Evolutionary conservation across 2,113 vertebrate species (phyloP).

Genomic region (Notarius quadriscutis): DNA sequence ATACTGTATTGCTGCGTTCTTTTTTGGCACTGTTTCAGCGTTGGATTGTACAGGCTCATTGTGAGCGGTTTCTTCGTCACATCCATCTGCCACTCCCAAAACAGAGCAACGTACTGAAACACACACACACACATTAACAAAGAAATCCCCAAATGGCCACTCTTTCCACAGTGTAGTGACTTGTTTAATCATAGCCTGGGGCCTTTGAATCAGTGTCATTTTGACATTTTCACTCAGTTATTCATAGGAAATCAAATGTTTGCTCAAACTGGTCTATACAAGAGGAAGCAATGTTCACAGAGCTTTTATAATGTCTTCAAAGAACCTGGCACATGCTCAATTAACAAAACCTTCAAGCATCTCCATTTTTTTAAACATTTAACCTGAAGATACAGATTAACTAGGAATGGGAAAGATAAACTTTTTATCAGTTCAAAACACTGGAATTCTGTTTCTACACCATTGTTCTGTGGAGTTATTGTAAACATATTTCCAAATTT

Average conservation of each 20-base stretch:
- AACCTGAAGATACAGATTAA: background rate
- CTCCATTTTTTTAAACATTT: background rate
- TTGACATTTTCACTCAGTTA: background rate
- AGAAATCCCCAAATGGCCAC: background rate
- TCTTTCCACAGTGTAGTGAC: background rate
- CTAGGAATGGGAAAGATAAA: background rate
- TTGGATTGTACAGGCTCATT: background rate
- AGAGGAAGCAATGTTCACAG: background rate
- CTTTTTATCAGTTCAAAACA: background rate
- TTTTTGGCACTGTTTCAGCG: background rate
- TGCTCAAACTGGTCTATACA: slow-evolving; percentile 27
- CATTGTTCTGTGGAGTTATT: background rate
- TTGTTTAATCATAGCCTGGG: background rate
- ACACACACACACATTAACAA: background rate
- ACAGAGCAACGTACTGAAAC: slow-evolving; percentile 24
- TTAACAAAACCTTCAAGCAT: background rate
- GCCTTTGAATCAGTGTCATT: background rate
- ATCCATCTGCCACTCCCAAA: background rate
- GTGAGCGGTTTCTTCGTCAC: background rate
- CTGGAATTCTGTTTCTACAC: background rate
- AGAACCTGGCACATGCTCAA: background rate
- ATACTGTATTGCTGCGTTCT: slow-evolving; percentile 29
- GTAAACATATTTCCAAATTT: background rate
- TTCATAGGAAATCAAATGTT: background rate
- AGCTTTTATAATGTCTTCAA: slow-evolving; percentile 6